Conservation (phyloP, 2,797 vertebrate species). For the Sitta carolinensis region DNA sequence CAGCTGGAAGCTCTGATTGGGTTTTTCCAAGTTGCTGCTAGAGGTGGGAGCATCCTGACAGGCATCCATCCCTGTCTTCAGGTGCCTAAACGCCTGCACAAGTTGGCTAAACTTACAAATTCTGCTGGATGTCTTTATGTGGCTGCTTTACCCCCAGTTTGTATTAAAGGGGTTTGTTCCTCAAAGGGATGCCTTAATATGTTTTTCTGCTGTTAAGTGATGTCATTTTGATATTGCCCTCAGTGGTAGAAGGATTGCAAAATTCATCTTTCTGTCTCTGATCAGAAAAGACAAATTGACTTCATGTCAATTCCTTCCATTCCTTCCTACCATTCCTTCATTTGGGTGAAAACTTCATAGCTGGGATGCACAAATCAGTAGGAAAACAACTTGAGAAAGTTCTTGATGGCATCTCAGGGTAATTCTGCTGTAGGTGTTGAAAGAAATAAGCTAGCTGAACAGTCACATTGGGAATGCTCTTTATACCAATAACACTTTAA, state of each 20-base stretch:
- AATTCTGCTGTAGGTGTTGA: conserved; percentile 52
- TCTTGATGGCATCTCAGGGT: conserved; percentile 54
- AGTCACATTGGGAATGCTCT: conserved; percentile 55
- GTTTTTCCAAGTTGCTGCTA: neutral
- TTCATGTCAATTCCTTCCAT: neutral
- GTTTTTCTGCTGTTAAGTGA: neutral
- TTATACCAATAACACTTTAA: conserved; percentile 60
- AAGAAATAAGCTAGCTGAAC: conserved; percentile 31
- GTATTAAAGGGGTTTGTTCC: conserved; percentile 1
- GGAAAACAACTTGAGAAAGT: conserved; percentile 23
- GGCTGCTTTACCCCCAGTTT: neutral
- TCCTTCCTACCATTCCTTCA: neutral
- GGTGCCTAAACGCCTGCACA: neutral
- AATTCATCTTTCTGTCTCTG: neutral
- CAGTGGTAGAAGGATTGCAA: neutral
- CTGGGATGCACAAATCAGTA: conserved; percentile 16
- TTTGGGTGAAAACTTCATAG: neutral
- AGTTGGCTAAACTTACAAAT: neutral
- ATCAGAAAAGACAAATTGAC: neutral
- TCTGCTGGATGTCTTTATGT: neutral
- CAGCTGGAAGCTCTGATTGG: neutral
- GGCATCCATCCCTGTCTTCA: neutral
- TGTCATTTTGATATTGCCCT: neutral
- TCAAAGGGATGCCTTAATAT: neutral
- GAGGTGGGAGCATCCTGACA: neutral